Evolutionary conservation across 2,797 vertebrate species (phyloP).

Genomic region (Protonibea diacanthus): DNA sequence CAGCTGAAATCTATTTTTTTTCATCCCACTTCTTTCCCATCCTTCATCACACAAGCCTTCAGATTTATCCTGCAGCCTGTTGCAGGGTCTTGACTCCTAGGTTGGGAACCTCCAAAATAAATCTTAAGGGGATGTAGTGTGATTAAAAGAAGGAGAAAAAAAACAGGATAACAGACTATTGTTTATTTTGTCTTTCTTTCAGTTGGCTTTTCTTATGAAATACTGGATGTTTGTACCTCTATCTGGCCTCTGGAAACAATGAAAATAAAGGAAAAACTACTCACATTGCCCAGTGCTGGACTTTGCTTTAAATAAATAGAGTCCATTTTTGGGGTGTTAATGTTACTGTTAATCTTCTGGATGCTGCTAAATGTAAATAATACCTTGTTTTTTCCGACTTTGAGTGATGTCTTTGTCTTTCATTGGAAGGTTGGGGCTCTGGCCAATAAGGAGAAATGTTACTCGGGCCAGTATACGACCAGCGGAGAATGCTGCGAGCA

Average conservation of each 20-base stretch:
- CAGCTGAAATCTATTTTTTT: background rate
- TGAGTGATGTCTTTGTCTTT: conserved; percentile 38
- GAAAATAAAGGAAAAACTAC: background rate
- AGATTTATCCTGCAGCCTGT: conserved; percentile 11
- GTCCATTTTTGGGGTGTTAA: background rate
- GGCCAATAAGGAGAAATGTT: conserved; percentile 83
- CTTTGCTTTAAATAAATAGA: background rate
- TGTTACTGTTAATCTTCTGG: background rate
- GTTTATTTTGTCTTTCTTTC: conserved; percentile 8
- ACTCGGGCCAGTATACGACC: conserved; percentile 82
- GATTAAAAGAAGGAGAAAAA: conserved; percentile 3
- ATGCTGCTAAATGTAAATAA: background rate
- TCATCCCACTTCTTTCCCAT: conserved; percentile 2
- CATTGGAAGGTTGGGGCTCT: conserved; percentile 83
- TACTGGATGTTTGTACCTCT: background rate
- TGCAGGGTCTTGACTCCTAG: background rate
- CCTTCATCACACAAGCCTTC: conserved; percentile 1
- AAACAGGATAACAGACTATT: background rate
- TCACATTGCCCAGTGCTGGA: conserved; percentile 8
- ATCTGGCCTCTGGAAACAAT: background rate
- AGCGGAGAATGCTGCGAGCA: conserved; percentile 90
- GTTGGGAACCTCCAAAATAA: conserved; percentile 48
- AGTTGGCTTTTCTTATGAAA: conserved; percentile 16
- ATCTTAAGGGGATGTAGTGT: background rate
- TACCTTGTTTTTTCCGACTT: background rate